Evolutionary conservation across 2,113 vertebrate species (phyloP), one percentile per base, ranked within the genome.

Genomic region (Mustelus asterias): DNA sequence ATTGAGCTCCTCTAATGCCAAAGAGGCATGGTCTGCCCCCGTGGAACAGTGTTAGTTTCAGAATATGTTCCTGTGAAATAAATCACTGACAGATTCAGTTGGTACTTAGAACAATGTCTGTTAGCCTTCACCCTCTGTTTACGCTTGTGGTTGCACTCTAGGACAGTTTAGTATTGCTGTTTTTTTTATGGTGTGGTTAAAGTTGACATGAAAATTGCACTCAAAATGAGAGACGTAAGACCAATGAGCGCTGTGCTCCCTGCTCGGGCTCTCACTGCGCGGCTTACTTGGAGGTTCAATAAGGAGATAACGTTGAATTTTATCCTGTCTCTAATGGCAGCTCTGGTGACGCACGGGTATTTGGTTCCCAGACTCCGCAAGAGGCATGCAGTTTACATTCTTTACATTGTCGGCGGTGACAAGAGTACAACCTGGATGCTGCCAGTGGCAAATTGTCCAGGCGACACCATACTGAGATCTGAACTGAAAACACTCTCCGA

Each of bases 1-100:
- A 97, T 96, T 93, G 54, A 96, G 88, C 97, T 97, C 97, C 96
- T 97, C 70, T 95, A 96, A 95, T 97, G 97, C 96, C 96, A 96
- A 97, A 96, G 96, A 97, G 96, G 92, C 72, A 96, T 96, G 96
- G 96, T 96, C 97, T 97, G 96, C 97, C 96, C 65, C 60, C 13
- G 7, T 37, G 60, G n/a, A 93, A 65, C 60, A 93, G 60, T 67
- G 33, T 67, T 63, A 67, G 89, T n/a, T 93, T 93, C 18, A 93
- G 89, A 93, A 93, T 65, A 10, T 37, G 60, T 65, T 37, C n/a
- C 60, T 67, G 33, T 67, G 60, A 93, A 93, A 93, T 93, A 93
- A 93, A 93, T 93, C 89, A 67, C 89, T 93, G 89, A 93, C 89
- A 93, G n/a, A 37, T 65, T 65, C 89, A 93, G 60, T 37, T 93